Percentiles rank a stretch among this genome's conserved stretches.
Conservation (phyloP, 2,888 invertebrate genomes). For the Rhopalosiphum nymphaeae region DNA sequence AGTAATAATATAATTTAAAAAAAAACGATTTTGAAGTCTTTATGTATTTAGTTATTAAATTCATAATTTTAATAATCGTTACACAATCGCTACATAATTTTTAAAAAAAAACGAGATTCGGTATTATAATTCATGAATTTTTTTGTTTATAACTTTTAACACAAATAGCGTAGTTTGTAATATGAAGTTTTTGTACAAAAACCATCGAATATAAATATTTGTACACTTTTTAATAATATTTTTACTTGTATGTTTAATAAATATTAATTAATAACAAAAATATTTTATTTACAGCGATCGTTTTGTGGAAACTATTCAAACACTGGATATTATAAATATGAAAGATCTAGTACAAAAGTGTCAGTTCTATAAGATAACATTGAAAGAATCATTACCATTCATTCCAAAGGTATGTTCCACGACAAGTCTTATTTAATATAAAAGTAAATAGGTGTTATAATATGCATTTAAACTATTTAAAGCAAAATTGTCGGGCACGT, state of each 20-base stretch:
- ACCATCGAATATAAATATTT: neutral
- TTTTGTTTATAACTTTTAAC: neutral
- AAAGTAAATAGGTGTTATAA: neutral
- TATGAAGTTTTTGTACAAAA: neutral
- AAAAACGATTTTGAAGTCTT: no score
- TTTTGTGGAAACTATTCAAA: conserved; percentile 91
- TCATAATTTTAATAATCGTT: neutral
- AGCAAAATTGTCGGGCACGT: neutral
- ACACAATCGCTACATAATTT: neutral
- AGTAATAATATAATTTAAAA: neutral
- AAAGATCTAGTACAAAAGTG: conserved; percentile 90
- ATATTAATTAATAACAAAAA: conserved; percentile 58
- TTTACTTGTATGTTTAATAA: conserved; percentile 9
- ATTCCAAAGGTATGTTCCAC: conserved; percentile 84
- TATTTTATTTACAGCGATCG: conserved; percentile 78
- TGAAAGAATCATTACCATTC: conserved; percentile 87
- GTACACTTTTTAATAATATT: neutral
- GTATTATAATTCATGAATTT: neutral
- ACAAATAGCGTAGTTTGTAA: neutral
- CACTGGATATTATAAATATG: conserved; percentile 91
- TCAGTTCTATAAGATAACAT: conserved; percentile 88
- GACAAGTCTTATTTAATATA: neutral
- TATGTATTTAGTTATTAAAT: neutral
- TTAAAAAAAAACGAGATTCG: no score
- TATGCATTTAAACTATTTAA: neutral